phyloP scores from a whole-genome alignment of 2,797 vertebrate species.

The Neosilurus hyrtlii region DNA sequence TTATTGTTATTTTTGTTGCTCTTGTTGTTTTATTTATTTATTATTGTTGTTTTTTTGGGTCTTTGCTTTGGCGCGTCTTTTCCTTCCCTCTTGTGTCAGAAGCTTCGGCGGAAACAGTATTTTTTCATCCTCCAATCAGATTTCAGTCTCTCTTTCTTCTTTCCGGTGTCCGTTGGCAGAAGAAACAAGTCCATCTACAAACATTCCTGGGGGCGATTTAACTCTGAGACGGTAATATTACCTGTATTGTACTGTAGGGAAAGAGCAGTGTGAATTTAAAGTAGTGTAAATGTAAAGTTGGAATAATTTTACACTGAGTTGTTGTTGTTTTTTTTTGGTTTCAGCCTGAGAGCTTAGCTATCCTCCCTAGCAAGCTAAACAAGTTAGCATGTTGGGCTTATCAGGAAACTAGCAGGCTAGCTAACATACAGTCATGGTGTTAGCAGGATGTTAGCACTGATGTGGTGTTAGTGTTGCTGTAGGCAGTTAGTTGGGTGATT shows the following conservation, averaged over 20 bases:
- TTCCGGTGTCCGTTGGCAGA: slow-evolving; percentile 58
- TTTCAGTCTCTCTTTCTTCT: slow-evolving; percentile 18
- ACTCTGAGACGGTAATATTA: slow-evolving; percentile 39
- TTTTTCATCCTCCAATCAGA: slow-evolving; percentile 45
- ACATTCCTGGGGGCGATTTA: slow-evolving; percentile 41
- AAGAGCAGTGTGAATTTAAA: background rate
- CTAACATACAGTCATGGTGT: background rate
- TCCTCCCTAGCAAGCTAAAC: slow-evolving; percentile 14
- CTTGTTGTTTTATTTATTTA: too few relatives aligned
- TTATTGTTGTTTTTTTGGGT: too few relatives aligned
- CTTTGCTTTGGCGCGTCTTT: slow-evolving; percentile 1
- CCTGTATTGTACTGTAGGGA: background rate
- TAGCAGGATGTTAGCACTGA: background rate
- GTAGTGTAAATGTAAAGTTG: background rate
- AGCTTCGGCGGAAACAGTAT: slow-evolving; percentile 19
- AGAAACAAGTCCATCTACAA: slow-evolving; percentile 32
- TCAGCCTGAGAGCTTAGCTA: background rate
- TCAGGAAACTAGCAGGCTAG: slow-evolving; percentile 8
- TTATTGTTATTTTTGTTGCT: too few relatives aligned
- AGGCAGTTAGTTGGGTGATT: background rate
- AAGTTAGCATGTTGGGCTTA: slow-evolving; percentile 20
- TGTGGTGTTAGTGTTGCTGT: background rate
- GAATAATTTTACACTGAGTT: background rate
- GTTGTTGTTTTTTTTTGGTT: background rate
- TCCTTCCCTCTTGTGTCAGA: slow-evolving; percentile 1